A percentile compares a stretch with the other conserved stretches of the same genome.
Evolutionary conservation across 2,888 invertebrate species (phyloP).

Genomic region (Ypsolopha scabrella): DNA sequence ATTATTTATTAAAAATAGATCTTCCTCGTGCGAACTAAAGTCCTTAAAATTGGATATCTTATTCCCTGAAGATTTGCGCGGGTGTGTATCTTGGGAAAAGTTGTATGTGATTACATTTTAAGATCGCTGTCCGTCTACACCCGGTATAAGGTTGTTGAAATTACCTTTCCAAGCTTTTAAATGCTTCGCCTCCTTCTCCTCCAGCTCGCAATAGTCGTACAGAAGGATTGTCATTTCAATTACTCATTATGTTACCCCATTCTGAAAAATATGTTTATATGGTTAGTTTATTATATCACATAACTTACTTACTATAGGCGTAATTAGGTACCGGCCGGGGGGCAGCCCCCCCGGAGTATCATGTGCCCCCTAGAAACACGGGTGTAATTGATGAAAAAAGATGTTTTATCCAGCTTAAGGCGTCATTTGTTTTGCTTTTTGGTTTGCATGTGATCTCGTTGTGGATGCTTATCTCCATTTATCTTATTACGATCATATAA

Average conservation of each 20-base stretch:
- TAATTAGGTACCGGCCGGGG: background rate
- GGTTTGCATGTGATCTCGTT: too few relatives aligned
- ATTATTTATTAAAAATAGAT: too few relatives aligned
- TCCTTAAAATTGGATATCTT: too few relatives aligned
- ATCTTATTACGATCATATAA: too few relatives aligned
- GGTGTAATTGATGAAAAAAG: too few relatives aligned
- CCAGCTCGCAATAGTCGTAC: slow-evolving; percentile 43
- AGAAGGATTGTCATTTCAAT: slow-evolving; percentile 46
- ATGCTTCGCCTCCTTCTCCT: slow-evolving; percentile 43
- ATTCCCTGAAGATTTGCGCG: too few relatives aligned
- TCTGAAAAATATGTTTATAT: slow-evolving; percentile 29
- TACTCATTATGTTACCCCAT: slow-evolving; percentile 15
- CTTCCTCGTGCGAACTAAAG: too few relatives aligned
- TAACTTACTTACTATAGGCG: background rate
- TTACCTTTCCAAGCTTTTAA: slow-evolving; percentile 57
- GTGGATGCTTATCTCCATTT: too few relatives aligned
- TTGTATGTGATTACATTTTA: background rate
- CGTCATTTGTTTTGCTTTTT: too few relatives aligned
- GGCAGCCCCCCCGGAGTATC: background rate
- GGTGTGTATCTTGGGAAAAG: too few relatives aligned
- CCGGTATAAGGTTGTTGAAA: background rate
- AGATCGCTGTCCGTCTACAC: background rate
- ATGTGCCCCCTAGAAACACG: too few relatives aligned
- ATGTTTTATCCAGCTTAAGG: background rate
- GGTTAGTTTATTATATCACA: background rate